Conservation (phyloP, 2,113 vertebrate genomes). For the Neolamprologus longior region DNA sequence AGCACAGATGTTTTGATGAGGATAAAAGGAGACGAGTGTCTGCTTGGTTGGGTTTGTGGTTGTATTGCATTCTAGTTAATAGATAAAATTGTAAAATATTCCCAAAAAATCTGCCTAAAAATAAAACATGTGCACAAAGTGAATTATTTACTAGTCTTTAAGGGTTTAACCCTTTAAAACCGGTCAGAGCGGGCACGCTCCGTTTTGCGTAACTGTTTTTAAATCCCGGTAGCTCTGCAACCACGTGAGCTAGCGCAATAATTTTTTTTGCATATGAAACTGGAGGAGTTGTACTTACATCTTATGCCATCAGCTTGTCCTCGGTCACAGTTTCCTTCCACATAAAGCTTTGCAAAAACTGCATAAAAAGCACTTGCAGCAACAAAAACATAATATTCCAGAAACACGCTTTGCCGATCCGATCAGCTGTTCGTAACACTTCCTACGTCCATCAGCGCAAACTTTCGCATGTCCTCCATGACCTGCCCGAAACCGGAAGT, state of each 20-base stretch:
- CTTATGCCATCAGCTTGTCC: too few species aligned
- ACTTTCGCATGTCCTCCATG: fast-evolving
- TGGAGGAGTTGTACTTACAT: too few species aligned
- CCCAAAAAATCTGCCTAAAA: neutral
- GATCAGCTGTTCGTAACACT: fast-evolving
- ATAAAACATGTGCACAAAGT: fast-evolving
- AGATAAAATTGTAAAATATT: neutral
- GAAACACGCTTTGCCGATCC: fast-evolving
- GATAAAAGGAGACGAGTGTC: neutral
- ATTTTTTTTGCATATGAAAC: too few species aligned
- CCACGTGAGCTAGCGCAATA: fast-evolving
- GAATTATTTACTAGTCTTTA: neutral
- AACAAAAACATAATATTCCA: too few species aligned
- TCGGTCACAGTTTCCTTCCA: too few species aligned
- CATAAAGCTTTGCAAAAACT: fast-evolving
- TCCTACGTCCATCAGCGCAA: fast-evolving
- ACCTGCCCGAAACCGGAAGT: too few species aligned
- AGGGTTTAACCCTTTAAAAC: neutral
- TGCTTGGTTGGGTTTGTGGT: neutral
- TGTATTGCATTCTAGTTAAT: neutral
- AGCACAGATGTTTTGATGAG: neutral
- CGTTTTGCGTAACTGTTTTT: too few species aligned
- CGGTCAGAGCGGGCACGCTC: fast-evolving
- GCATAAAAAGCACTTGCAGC: fast-evolving
- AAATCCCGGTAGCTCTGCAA: too few species aligned